phyloP scores from a whole-genome alignment of 2,113 vertebrate genomes.

The Albula glossodonta region DNA sequence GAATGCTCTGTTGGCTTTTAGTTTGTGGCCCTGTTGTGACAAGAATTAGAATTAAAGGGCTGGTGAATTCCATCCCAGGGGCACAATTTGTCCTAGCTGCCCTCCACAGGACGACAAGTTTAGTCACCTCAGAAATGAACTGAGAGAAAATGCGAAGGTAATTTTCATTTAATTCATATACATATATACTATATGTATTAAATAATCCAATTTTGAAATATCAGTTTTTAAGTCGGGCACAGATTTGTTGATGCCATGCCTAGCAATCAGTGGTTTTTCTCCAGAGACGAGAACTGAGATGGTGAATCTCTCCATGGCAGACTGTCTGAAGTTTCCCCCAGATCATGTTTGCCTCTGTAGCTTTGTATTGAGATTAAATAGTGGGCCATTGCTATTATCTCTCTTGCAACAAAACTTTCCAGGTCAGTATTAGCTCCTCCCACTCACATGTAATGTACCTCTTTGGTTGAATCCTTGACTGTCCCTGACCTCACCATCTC shows the following conservation, averaged over 20 bases:
- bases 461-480: not conserved
- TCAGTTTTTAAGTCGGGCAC: too few relatives aligned
- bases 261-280: too few relatives aligned
- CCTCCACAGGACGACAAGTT: constrained; percentile 35
- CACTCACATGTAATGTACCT: not conserved
- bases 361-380: not conserved
- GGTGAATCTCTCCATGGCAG: not conserved
- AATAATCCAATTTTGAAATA: too few relatives aligned
- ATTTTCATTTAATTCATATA: constrained; percentile 32
- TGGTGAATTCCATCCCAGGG: constrained; percentile 14
- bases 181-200: too few relatives aligned
- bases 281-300: too few relatives aligned
- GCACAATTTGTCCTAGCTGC: constrained; percentile 35
- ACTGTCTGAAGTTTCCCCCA: not conserved
- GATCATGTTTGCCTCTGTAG: too few relatives aligned
- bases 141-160: constrained; percentile 34
- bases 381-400: not conserved
- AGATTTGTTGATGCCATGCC: too few relatives aligned
- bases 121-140: constrained; percentile 31
- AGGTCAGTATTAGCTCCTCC: not conserved
- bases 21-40: constrained; percentile 26
- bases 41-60: constrained; percentile 15
- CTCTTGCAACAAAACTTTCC: not conserved
- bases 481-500: not conserved
- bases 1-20: constrained; percentile 12